Evolutionary conservation across 2,113 vertebrate genomes (phyloP), one percentile per base, ranked within the genome.

Genomic region (Brachionichthys hirsutus): DNA sequence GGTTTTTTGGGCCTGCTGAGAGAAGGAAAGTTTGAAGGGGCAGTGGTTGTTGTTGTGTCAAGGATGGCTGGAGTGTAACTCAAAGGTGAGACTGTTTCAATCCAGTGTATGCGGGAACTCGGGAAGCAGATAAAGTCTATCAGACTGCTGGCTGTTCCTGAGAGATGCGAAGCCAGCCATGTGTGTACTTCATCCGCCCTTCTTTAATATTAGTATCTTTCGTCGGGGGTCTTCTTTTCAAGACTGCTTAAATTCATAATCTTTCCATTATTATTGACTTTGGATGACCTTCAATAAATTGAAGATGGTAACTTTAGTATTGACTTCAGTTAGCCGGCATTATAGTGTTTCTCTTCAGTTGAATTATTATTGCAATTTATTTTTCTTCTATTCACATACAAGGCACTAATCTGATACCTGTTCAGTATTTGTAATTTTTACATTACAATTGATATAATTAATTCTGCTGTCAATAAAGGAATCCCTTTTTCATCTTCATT

Each of bases 191-290:
- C 52, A 34, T 61, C 70, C 52, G 62, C 45, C 45, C 52, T 76
- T 73, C 52, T 67, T 79, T 81, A 56, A 50, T n/a, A n/a, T n/a
- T n/a, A 49, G 43, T 62, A 41, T 69, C 51, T 75, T 62, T 62
- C 64, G 51, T 67, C 60, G 48, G 46, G 44, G 59, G 56, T 65
- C 40, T 49, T 22, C 12, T 80, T 76, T 74, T 20, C 4, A 30
- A 30, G 24, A 30, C 24, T 30, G 24, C 24, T 30, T 30, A 68
- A 59, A 67, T 69, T 75, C 12, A 53, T 74, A 73, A 75, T 76
- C 59, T 72, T 52, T n/a, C 34, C 56, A 61, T 64, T 81, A 84
- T 83, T 78, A 84, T 83, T 78, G 75, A 85, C 62, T 78, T 16
- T 15, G 34, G 51, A 16, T 58, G 50, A 36, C 55, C 69, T 56